phyloP scores from a whole-genome alignment of 2,888 invertebrate genomes.

The Catonia carolina region DNA sequence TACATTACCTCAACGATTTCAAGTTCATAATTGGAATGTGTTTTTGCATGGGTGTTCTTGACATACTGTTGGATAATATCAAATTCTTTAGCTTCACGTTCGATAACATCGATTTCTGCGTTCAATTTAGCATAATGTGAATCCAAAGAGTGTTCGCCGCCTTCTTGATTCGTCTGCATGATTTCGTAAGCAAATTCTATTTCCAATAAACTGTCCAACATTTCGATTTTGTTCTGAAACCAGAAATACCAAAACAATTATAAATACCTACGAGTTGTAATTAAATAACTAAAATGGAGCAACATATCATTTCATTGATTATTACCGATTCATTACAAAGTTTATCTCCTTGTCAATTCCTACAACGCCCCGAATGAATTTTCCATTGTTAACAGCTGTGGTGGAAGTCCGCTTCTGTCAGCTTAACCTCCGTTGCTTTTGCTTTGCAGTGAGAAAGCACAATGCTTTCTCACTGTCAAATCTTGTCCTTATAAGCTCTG shows the following conservation, averaged over 20 bases:
- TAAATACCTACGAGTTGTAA: not conserved
- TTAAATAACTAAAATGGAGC: not conserved
- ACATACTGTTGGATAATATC: constrained; percentile 68
- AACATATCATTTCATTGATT: not conserved
- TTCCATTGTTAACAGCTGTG: too few relatives aligned
- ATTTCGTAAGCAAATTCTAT: constrained; percentile 92
- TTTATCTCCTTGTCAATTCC: too few relatives aligned
- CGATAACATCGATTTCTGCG: constrained; percentile 66
- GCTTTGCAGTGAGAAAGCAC: too few relatives aligned
- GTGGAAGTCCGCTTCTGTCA: too few relatives aligned
- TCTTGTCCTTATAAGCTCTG: too few relatives aligned
- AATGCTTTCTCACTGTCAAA: too few relatives aligned
- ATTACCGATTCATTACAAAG: too few relatives aligned
- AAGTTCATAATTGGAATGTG: constrained; percentile 70
- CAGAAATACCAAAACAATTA: constrained; percentile 27
- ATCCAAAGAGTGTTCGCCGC: constrained; percentile 60
- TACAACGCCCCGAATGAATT: too few relatives aligned
- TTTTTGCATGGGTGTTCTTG: constrained; percentile 85
- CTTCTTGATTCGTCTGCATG: constrained; percentile 54
- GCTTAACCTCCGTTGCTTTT: too few relatives aligned
- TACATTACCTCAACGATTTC: constrained; percentile 55
- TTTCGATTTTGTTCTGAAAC: constrained; percentile 59
- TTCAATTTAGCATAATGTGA: constrained; percentile 83
- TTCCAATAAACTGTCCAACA: constrained; percentile 89
- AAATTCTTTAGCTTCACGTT: constrained; percentile 63